phyloP scores from a whole-genome alignment of 92 coral and sea anemone genomes.

The Epizoanthus illoricatus region DNA sequence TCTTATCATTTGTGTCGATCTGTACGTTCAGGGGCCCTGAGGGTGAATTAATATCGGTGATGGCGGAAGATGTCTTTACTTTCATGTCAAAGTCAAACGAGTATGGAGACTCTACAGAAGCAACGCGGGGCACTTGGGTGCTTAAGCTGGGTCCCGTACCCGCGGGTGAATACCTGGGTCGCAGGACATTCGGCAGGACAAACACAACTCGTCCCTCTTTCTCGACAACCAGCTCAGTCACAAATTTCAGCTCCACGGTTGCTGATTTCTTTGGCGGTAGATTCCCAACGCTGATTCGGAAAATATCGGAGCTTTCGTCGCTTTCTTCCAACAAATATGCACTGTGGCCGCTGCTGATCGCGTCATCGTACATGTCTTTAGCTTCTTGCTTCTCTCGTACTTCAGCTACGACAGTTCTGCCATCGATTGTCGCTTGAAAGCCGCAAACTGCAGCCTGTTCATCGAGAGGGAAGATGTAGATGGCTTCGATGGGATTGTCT shows the following conservation, averaged over 20 bases:
- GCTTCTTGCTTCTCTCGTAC: constrained; percentile 86
- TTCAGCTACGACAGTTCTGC: constrained; percentile 82
- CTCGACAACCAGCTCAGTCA: constrained; percentile 69
- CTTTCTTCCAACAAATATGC: constrained; percentile 88
- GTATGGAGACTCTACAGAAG: constrained; percentile 62
- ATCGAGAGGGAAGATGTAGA: constrained; percentile 70
- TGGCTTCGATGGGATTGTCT: constrained; percentile 37
- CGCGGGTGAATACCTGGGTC: constrained; percentile 79
- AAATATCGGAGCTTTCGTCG: constrained; percentile 84
- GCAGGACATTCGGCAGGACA: constrained; percentile 79
- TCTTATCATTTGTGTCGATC: constrained; percentile 45
- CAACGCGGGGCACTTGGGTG: constrained; percentile 46
- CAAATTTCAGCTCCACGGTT: constrained; percentile 69
- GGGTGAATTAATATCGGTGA: constrained; percentile 74
- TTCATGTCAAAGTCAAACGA: constrained; percentile 71
- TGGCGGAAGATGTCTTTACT: constrained; percentile 67
- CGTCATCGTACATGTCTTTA: constrained; percentile 75
- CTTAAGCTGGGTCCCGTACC: constrained; percentile 56
- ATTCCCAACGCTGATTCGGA: constrained; percentile 81
- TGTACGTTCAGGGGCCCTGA: constrained; percentile 56
- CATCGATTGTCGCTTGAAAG: constrained; percentile 83
- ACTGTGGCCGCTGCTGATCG: constrained; percentile 76
- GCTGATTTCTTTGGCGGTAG: constrained; percentile 85
- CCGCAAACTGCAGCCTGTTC: constrained; percentile 92
- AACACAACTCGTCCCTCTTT: constrained; percentile 77